Percentiles rank a stretch among this genome's conserved stretches.
Evolutionary conservation across 2,797 vertebrate species (phyloP).

Genomic region (Lagocephalus sceleratus): DNA sequence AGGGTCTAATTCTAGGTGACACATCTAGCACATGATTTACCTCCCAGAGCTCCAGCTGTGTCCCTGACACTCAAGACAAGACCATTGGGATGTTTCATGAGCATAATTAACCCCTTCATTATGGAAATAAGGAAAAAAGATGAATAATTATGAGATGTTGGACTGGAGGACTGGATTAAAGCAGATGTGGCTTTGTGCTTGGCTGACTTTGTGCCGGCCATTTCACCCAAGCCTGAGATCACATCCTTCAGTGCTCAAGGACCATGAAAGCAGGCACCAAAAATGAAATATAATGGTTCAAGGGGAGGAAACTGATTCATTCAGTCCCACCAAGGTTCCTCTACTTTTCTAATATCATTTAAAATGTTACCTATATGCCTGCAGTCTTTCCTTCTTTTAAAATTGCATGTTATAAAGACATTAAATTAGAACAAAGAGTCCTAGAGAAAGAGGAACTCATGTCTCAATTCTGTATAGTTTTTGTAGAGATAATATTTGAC

Average conservation of each 20-base stretch:
- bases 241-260: conserved; percentile 48
- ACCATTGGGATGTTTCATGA: conserved; percentile 66
- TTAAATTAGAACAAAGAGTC: background rate
- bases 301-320: conserved; percentile 24
- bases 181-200: conserved; percentile 67
- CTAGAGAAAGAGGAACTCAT: background rate
- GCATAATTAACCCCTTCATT: conserved; percentile 82
- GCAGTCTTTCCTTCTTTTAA: conserved; percentile 4
- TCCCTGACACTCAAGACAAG: conserved; percentile 78
- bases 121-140: conserved; percentile 73
- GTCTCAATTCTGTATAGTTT: background rate
- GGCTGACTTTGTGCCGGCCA: conserved; percentile 56
- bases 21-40: conserved; percentile 81
- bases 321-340: conserved; percentile 4
- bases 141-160: conserved; percentile 54
- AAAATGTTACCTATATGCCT: background rate
- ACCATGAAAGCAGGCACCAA: conserved; percentile 44
- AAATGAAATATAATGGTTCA: conserved; percentile 32
- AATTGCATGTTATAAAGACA: background rate
- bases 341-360: conserved; percentile 14
- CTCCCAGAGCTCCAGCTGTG: conserved; percentile 80
- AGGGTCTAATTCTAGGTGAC: conserved; percentile 75
- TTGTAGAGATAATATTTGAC: background rate
- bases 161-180: conserved; percentile 42
- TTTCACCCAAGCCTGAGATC: conserved; percentile 54